Evolutionary conservation across 1,140 invertebrate species (phyloP), one percentile per base, ranked within the genome.

Genomic region (Callitettix versicolor): DNA sequence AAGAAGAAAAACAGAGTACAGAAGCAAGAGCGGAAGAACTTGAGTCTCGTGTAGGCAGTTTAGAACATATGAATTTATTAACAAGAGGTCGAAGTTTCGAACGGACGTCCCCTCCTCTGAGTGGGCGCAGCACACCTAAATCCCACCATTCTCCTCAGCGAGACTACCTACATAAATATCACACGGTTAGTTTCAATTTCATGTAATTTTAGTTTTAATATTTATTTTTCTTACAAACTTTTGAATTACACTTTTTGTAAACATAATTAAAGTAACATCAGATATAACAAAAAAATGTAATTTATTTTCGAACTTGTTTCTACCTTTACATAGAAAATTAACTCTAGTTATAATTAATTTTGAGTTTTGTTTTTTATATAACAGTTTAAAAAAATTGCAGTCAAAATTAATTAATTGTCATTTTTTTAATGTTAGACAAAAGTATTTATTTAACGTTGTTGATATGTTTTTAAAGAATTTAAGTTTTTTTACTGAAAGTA

Each of bases 1-100:
- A 99, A 78, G 95, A 99, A 75, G 96, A 99, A 74, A 99, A 99
- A 69, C 92, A 99, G 71, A 94, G 82, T 65, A 95, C 92, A 2
- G 96, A 99, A 72, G 90, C 94, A 1, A 69, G 95, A 50, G 95
- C 95, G 1, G 96, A 99, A 72, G 95, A 98, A 70, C 73, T 99
- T 30, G 96, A 99, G 71, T 95, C 91, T 55, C 79, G 94, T 63
- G 94, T 98, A 55, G 94, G 93, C 61, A 95, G 90, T 69, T 80
- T 94, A 65, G 91, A 95, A 70, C 89, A 93, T 67, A 90, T 94
- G 78, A 91, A 93, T 76, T 72, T 94, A 53, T 72, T 91, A 62
- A 79, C 85, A 14, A 75, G 88, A 34, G 85, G 88, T 22, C 72
- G 84, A 55, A 87, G 77, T 69, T 79, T 79, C 59, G 84, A 87